These are phyloP conservation scores for Hippocampus kuda DNA, from an alignment of 2,797 vertebrate genomes.

Conservation along the genomic window DNA sequence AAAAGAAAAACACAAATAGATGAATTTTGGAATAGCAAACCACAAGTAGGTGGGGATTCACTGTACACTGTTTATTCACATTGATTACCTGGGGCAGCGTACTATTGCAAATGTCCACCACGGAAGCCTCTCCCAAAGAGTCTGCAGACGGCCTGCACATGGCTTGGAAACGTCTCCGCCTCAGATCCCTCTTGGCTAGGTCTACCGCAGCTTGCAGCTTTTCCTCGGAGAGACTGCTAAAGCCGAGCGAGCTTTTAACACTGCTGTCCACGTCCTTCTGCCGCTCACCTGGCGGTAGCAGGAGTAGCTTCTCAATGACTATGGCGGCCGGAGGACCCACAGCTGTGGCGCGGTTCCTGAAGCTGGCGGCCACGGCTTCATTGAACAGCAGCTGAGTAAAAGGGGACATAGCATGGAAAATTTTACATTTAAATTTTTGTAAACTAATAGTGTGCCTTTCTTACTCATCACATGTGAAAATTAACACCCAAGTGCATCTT, in stretches of 20 bases:
- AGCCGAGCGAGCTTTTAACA: constrained; percentile 61
- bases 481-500: neutral
- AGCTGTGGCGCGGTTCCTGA: constrained; percentile 68
- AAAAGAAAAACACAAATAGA: neutral
- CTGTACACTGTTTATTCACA: neutral
- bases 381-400: constrained; percentile 80
- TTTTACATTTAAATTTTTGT: neutral
- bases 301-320: constrained; percentile 79
- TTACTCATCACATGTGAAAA: neutral
- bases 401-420: too few species aligned
- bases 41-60: neutral
- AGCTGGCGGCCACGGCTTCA: constrained; percentile 59
- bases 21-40: neutral
- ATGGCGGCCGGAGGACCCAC: constrained; percentile 73
- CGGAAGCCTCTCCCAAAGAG: constrained; percentile 22
- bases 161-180: constrained; percentile 54
- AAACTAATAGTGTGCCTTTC: neutral
- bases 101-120: constrained; percentile 33
- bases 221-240: constrained; percentile 84
- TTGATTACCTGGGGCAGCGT: constrained; percentile 42
- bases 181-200: constrained; percentile 81
- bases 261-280: constrained; percentile 35
- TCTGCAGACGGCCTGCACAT: constrained; percentile 23
- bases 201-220: constrained; percentile 74
- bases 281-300: constrained; percentile 14